Conservation (phyloP, 2,888 invertebrate genomes). For the Hyppa rectilinea region DNA sequence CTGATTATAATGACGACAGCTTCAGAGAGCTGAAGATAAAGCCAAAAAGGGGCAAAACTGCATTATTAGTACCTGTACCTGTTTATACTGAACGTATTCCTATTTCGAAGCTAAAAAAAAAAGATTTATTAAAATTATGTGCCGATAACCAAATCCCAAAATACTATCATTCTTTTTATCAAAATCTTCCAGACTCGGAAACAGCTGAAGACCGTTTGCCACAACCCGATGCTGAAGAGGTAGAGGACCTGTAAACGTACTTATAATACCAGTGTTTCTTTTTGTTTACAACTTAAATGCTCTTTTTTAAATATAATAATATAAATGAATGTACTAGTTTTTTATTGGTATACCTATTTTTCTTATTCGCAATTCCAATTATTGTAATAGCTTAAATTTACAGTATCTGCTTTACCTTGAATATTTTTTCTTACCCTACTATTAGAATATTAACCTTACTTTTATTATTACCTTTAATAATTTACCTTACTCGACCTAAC, state of each 20-base stretch:
- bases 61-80: not conserved
- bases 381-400: not conserved
- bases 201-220: not conserved
- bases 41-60: slow-evolving; percentile 9
- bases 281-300: not conserved
- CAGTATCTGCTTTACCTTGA: not conserved
- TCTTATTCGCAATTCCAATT: not conserved
- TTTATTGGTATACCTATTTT: no score
- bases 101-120: no score
- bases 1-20: slow-evolving; percentile 20
- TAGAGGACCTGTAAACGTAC: not conserved
- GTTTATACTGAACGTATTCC: not conserved
- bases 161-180: not conserved
- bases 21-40: slow-evolving; percentile 28
- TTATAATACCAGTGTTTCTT: not conserved
- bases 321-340: not conserved
- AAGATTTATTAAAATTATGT: no score
- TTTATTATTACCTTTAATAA: not conserved
- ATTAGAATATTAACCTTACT: not conserved
- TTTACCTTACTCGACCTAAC: no score
- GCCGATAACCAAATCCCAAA: not conserved
- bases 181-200: not conserved
- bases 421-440: not conserved
- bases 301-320: not conserved
- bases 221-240: not conserved